Percentiles rank a stretch among this genome's conserved stretches.
These are phyloP conservation scores for Pangasius larnaudii DNA, from an alignment of 2,797 vertebrate genomes.

Conservation along the genomic window DNA sequence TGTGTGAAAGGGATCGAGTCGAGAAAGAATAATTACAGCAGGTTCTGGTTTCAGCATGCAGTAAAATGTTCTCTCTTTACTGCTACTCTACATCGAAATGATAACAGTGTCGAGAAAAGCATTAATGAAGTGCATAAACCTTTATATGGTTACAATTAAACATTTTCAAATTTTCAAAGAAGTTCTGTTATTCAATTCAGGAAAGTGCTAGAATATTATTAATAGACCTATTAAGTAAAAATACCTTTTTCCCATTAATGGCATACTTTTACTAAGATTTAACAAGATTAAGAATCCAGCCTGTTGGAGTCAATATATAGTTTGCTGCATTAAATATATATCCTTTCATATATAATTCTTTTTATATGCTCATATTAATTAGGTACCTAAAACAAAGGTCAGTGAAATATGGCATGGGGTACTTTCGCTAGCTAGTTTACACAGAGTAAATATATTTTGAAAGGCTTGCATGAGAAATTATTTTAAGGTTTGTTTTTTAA, in stretches of 20 bases:
- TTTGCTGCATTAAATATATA: background rate
- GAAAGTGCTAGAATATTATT: background rate
- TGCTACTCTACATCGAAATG: background rate
- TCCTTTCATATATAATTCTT: background rate
- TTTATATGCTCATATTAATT: background rate
- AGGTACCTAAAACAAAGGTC: background rate
- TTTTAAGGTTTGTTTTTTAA: background rate
- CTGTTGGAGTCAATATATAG: background rate
- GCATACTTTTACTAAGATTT: background rate
- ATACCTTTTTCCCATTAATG: background rate
- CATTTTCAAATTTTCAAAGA: background rate
- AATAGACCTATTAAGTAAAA: too few species aligned
- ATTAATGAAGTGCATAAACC: background rate
- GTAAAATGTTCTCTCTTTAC: background rate
- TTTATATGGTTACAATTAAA: background rate
- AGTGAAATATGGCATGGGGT: background rate
- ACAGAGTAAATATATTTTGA: background rate
- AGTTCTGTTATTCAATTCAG: background rate
- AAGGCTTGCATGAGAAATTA: background rate
- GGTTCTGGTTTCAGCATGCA: background rate
- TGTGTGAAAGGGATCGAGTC: background rate
- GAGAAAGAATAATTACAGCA: background rate
- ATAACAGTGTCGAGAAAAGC: background rate
- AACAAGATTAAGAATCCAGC: background rate
- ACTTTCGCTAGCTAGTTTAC: background rate